phyloP scores from a whole-genome alignment of 2,797 vertebrate species.

The Luscinia luscinia region DNA sequence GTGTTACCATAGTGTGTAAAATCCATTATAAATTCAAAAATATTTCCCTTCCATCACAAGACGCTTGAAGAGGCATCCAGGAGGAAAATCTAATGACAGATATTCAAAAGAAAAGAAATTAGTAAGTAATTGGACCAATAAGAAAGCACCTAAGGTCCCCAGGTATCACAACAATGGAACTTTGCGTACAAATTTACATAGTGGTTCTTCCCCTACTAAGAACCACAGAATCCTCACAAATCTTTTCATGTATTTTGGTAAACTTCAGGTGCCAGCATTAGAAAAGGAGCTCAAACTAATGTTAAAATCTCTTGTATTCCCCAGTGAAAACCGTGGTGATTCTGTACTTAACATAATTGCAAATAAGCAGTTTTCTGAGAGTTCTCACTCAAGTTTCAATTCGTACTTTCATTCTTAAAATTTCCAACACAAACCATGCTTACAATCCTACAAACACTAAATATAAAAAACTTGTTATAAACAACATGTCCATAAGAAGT shows the following conservation, averaged over 20 bases:
- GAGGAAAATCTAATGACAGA: slow-evolving; percentile 71
- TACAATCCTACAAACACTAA: not conserved
- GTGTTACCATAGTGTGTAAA: slow-evolving; percentile 58
- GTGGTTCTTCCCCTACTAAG: not conserved
- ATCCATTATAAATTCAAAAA: slow-evolving; percentile 79
- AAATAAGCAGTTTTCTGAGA: not conserved
- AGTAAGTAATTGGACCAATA: slow-evolving; percentile 24
- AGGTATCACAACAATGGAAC: not conserved
- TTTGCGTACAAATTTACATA: not conserved
- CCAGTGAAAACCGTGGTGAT: not conserved
- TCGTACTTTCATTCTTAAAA: not conserved
- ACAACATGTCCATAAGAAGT: not conserved
- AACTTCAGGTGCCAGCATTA: not conserved
- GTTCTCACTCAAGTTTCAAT: not conserved
- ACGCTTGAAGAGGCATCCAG: slow-evolving; percentile 64
- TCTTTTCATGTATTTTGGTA: not conserved
- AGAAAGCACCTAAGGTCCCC: not conserved
- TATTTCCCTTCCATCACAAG: slow-evolving; percentile 60
- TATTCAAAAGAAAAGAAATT: slow-evolving; percentile 45
- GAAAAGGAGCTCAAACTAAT: not conserved
- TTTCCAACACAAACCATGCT: not conserved
- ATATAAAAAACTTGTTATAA: not conserved
- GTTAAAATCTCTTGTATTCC: not conserved
- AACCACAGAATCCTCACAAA: not conserved
- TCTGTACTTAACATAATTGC: not conserved